Percentiles rank a stretch among this genome's conserved stretches.
phyloP scores from a whole-genome alignment of 2,797 vertebrate species.

The Xenentodon cancila region DNA sequence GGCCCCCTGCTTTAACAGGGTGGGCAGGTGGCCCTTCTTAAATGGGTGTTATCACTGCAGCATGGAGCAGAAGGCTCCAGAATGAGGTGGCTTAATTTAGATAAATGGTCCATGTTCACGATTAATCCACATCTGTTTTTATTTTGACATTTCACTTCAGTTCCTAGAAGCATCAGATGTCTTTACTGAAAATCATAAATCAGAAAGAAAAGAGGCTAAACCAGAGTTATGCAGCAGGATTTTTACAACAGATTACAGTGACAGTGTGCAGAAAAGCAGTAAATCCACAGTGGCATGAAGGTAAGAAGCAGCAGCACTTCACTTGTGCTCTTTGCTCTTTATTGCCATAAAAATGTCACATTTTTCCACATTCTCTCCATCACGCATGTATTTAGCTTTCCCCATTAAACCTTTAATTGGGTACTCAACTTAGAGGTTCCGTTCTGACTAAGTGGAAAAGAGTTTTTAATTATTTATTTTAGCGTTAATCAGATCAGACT shows the following conservation, averaged over 20 bases:
- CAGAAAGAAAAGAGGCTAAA: constrained; percentile 9
- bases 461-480: constrained; percentile 39
- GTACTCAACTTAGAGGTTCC: constrained; percentile 4
- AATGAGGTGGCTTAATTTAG: no score
- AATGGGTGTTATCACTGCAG: no score
- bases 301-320: constrained; percentile 9
- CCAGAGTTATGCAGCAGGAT: no score
- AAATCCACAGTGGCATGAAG: constrained; percentile 27
- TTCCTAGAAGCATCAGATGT: no score
- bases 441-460: constrained; percentile 33
- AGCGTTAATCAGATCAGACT: constrained; percentile 28
- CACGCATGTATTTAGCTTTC: constrained; percentile 10
- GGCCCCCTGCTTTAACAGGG: no score
- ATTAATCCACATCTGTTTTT: no score
- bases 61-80: no score
- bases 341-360: constrained; percentile 20
- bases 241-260: constrained; percentile 2
- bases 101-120: no score
- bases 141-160: no score
- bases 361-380: constrained; percentile 14
- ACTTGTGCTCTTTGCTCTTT: constrained; percentile 19
- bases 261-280: constrained; percentile 26
- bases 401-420: constrained; percentile 23
- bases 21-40: no score
- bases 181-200: background rate